Percentiles rank a stretch among this genome's conserved stretches.
These are phyloP conservation scores for Drosophila tsacasi DNA, from an alignment of 1,140 invertebrate species.

Conservation along the genomic window DNA sequence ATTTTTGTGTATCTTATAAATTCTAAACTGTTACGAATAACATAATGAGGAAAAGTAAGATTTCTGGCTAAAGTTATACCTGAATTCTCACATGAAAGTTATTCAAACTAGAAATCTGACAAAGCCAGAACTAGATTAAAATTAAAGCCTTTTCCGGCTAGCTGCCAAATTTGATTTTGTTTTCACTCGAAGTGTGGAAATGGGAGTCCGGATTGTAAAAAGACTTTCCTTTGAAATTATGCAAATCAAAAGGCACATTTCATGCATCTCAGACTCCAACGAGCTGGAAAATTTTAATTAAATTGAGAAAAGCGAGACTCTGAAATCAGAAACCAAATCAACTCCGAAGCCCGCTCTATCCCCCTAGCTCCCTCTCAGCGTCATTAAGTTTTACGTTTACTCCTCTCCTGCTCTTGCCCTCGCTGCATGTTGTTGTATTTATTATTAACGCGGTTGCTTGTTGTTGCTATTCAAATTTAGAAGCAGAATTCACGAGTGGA, in stretches of 20 bases:
- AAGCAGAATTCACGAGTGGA: conserved; percentile 57
- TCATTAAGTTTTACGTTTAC: conserved; percentile 78
- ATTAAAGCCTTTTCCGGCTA: conserved; percentile 4
- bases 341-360: conserved; percentile 6
- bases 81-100: not conserved
- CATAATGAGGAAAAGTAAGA: not conserved
- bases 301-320: conserved; percentile 66
- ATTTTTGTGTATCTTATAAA: not conserved
- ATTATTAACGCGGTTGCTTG: conserved; percentile 53
- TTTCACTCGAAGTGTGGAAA: conserved; percentile 34
- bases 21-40: no score
- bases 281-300: conserved; percentile 80
- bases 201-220: conserved; percentile 15
- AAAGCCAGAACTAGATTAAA: not conserved
- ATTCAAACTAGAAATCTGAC: not conserved
- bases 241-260: conserved; percentile 68
- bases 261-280: conserved; percentile 68
- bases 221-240: conserved; percentile 61
- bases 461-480: conserved; percentile 73
- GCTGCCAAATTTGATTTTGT: conserved; percentile 31
- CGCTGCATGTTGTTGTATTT: conserved; percentile 51
- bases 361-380: conserved; percentile 32
- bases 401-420: conserved; percentile 27
- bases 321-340: conserved; percentile 55
- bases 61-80: not conserved